These are phyloP conservation scores for Dendrophyllia cribrosa DNA, from an alignment of 64 coral and sea anemone species.

Conservation along the genomic window DNA sequence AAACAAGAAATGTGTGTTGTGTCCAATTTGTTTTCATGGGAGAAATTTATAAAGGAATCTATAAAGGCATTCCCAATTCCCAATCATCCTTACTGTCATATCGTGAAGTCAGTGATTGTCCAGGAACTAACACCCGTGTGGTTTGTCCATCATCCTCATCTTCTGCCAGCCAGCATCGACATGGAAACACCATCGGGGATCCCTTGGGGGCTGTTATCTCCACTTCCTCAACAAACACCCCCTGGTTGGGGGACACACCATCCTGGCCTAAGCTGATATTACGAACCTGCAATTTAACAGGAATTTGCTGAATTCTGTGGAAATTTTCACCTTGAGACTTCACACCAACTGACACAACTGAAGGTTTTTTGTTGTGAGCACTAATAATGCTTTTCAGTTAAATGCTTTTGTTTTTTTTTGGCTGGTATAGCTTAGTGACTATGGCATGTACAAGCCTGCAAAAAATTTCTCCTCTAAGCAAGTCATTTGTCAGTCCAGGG, in stretches of 20 bases:
- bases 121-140: constrained; percentile 73
- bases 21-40: too few relatives aligned
- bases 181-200: constrained; percentile 79
- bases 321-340: too few relatives aligned
- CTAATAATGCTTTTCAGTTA: too few relatives aligned
- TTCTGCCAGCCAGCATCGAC: constrained; percentile 93
- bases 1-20: too few relatives aligned
- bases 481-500: too few relatives aligned
- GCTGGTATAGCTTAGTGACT: too few relatives aligned
- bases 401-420: too few relatives aligned
- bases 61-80: not conserved
- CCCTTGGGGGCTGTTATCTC: constrained; percentile 75
- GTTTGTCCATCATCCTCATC: constrained; percentile 95
- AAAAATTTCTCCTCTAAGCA: too few relatives aligned
- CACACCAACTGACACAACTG: too few relatives aligned
- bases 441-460: too few relatives aligned
- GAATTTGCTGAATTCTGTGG: not conserved
- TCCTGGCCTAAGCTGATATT: constrained; percentile 38
- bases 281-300: not conserved
- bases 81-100: constrained; percentile 84
- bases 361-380: too few relatives aligned
- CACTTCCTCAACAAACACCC: constrained; percentile 88
- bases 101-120: constrained; percentile 71
- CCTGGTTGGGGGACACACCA: constrained; percentile 55
- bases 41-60: too few relatives aligned